These are phyloP conservation scores for Hepsetus odoe DNA, from an alignment of 2,113 vertebrate genomes.

Conservation along the genomic window DNA sequence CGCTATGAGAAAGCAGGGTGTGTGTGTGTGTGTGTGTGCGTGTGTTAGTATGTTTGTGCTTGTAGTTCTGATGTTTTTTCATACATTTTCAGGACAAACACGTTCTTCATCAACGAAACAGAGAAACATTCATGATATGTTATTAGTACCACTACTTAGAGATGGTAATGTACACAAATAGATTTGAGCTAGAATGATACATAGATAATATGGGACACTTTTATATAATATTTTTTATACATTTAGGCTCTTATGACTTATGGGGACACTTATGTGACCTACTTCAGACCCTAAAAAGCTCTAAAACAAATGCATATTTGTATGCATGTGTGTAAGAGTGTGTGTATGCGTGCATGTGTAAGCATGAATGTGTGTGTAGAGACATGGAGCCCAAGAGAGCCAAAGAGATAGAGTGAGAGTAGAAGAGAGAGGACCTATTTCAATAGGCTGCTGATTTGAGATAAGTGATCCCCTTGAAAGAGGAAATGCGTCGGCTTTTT, in stretches of 20 bases:
- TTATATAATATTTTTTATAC: too few species aligned
- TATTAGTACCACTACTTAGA: too few species aligned
- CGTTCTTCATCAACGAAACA: too few species aligned
- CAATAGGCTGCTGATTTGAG: constrained; percentile 66
- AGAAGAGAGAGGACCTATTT: constrained; percentile 57
- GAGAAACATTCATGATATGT: too few species aligned
- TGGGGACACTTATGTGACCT: not conserved
- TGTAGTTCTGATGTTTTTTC: not conserved
- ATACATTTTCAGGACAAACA: not conserved
- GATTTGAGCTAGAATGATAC: too few species aligned
- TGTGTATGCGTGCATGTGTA: constrained; percentile 2
- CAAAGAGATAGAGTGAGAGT: constrained; percentile 39
- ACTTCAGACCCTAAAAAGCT: not conserved
- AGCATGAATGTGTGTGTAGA: constrained; percentile 14
- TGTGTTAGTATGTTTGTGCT: constrained; percentile 5
- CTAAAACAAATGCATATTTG: not conserved
- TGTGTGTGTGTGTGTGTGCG: constrained; percentile 32
- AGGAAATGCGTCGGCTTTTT: constrained; percentile 58
- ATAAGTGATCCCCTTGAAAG: constrained; percentile 67
- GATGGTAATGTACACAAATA: too few species aligned
- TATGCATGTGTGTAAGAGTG: constrained; percentile 28
- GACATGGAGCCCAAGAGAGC: constrained; percentile 27
- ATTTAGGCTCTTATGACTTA: too few species aligned
- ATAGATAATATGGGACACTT: too few species aligned
- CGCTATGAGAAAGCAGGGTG: constrained; percentile 19